phyloP scores from a whole-genome alignment of 2,113 vertebrate genomes.

The Aepyceros melampus region DNA sequence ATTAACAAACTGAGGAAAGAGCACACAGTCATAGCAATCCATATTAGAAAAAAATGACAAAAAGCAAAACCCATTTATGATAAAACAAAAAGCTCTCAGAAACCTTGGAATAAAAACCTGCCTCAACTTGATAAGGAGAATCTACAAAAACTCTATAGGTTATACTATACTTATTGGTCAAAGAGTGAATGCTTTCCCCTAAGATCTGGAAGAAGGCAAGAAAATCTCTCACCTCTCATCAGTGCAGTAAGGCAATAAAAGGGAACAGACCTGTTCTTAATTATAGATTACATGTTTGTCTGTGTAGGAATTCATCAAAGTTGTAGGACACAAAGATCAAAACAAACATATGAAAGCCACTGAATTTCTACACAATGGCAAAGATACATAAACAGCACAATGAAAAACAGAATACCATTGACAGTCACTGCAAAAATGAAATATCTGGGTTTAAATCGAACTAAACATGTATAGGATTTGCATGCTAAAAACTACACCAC shows the following conservation, averaged over 20 bases:
- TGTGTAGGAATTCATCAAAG: background rate
- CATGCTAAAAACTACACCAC: background rate
- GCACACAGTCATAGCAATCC: background rate
- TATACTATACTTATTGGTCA: background rate
- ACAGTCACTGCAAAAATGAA: background rate
- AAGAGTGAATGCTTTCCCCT: background rate
- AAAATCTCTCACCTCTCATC: background rate
- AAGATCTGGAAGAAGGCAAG: background rate
- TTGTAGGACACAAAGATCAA: background rate
- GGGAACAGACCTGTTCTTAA: background rate
- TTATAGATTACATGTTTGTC: background rate
- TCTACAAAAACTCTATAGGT: background rate
- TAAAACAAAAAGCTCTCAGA: background rate
- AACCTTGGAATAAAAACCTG: background rate
- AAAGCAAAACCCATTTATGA: background rate
- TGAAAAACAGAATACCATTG: background rate
- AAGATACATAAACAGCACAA: background rate
- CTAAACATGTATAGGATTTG: background rate
- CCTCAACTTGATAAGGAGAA: background rate
- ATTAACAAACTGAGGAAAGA: background rate
- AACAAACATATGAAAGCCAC: background rate
- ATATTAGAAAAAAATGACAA: background rate
- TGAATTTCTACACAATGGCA: background rate
- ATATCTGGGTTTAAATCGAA: background rate
- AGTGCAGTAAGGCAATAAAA: background rate